These are phyloP conservation scores for Leptodactylus fuscus DNA, from an alignment of 2,113 vertebrate genomes.

Conservation along the genomic window DNA sequence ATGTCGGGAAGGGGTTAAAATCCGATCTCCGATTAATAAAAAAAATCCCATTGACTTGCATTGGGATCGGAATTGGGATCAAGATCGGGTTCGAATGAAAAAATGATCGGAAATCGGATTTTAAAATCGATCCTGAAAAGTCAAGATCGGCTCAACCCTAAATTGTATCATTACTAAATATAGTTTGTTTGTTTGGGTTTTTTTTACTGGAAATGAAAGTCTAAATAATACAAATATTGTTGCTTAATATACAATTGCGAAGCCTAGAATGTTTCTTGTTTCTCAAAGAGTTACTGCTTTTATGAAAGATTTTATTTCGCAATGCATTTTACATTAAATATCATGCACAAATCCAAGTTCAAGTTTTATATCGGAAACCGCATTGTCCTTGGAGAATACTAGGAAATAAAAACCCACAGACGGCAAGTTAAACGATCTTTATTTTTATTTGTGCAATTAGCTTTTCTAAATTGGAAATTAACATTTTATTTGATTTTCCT, in stretches of 20 bases:
- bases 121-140: too few relatives aligned
- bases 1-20: too few relatives aligned
- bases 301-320: not conserved
- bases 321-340: not conserved
- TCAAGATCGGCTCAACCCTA: too few relatives aligned
- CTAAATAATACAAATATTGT: not conserved
- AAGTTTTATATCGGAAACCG: not conserved
- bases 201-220: not conserved
- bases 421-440: not conserved
- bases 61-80: too few relatives aligned
- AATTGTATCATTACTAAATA: too few relatives aligned
- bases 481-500: slow-evolving; percentile 18
- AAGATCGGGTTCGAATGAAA: too few relatives aligned
- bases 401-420: not conserved
- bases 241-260: not conserved
- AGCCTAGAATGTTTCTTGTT: not conserved
- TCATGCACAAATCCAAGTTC: not conserved
- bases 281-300: not conserved
- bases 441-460: slow-evolving; percentile 28
- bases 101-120: too few relatives aligned
- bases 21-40: too few relatives aligned
- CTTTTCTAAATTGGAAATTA: slow-evolving; percentile 6
- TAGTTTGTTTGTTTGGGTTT: too few relatives aligned
- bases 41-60: too few relatives aligned
- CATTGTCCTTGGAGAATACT: not conserved